Evolutionary conservation across 2,888 invertebrate genomes (phyloP).

Genomic region (Hedychridium roseum): DNA sequence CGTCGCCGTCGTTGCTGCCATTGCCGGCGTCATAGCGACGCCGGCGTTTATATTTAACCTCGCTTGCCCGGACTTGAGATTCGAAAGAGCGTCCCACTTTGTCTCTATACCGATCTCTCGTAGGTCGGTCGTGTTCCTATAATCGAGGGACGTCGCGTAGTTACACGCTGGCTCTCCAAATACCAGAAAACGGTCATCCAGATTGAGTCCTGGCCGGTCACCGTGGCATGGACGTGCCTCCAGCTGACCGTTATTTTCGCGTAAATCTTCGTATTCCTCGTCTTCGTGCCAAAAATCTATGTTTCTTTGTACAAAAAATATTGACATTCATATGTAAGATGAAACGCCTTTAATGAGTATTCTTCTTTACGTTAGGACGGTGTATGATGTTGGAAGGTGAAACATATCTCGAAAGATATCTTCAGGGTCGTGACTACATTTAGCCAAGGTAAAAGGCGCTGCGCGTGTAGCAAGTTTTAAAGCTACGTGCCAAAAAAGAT

Average conservation of each 20-base stretch:
- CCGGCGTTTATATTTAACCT: constrained; percentile 57
- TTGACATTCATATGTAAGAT: too few relatives aligned
- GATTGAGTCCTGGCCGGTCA: too few relatives aligned
- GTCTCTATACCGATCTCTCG: constrained; percentile 59
- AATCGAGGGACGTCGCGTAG: constrained; percentile 54
- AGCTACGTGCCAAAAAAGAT: constrained; percentile 30
- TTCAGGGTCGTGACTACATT: constrained; percentile 36
- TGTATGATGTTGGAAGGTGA: too few relatives aligned
- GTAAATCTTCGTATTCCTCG: constrained; percentile 54
- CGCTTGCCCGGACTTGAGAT: constrained; percentile 49
- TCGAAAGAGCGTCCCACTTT: constrained; percentile 49
- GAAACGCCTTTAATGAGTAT: too few relatives aligned
- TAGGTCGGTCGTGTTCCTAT: constrained; percentile 57
- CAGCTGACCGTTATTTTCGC: too few relatives aligned
- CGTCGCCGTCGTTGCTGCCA: constrained; percentile 36
- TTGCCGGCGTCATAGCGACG: constrained; percentile 34
- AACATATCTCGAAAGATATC: too few relatives aligned
- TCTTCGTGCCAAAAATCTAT: constrained; percentile 50
- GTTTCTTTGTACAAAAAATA: constrained; percentile 5
- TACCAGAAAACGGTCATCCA: constrained; percentile 53
- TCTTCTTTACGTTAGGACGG: too few relatives aligned
- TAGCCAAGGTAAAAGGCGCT: constrained; percentile 33
- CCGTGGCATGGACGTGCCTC: too few relatives aligned
- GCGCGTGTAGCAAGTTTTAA: constrained; percentile 23
- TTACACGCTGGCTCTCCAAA: constrained; percentile 52